phyloP scores from a whole-genome alignment of 2,888 invertebrate species.

The Pycnomerus fuliginosus region DNA sequence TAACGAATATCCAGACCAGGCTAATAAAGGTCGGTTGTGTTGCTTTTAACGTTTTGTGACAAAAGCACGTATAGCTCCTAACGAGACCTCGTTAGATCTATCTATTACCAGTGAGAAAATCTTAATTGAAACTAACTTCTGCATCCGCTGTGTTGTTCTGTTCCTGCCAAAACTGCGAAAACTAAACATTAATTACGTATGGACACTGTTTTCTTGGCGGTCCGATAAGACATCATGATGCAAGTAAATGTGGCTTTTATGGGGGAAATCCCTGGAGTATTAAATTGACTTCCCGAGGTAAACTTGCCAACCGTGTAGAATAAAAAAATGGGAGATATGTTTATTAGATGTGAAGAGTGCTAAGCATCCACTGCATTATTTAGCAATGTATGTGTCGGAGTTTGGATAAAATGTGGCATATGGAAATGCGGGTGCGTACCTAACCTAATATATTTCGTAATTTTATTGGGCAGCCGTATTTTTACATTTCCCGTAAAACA shows the following conservation, averaged over 20 bases:
- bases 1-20: conserved; percentile 10
- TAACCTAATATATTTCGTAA: background rate
- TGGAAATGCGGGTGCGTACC: conserved; percentile 3
- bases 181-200: no score
- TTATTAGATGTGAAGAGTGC: conserved; percentile 14
- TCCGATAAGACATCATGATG: no score
- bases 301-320: background rate
- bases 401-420: conserved; percentile 12
- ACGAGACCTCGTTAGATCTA: conserved; percentile 43
- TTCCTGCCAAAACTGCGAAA: no score
- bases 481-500: no score
- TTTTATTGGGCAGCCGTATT: no score
- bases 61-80: conserved; percentile 41
- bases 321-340: conserved; percentile 1
- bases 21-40: conserved; percentile 6
- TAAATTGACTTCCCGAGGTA: background rate
- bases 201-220: no score
- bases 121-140: conserved; percentile 21
- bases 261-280: background rate
- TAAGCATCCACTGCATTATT: conserved; percentile 18
- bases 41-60: conserved; percentile 37
- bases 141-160: background rate
- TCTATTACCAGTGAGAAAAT: conserved; percentile 34
- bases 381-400: conserved; percentile 8
- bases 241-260: background rate